Conservation (phyloP, 2,797 vertebrate genomes). For the Huso huso region DNA sequence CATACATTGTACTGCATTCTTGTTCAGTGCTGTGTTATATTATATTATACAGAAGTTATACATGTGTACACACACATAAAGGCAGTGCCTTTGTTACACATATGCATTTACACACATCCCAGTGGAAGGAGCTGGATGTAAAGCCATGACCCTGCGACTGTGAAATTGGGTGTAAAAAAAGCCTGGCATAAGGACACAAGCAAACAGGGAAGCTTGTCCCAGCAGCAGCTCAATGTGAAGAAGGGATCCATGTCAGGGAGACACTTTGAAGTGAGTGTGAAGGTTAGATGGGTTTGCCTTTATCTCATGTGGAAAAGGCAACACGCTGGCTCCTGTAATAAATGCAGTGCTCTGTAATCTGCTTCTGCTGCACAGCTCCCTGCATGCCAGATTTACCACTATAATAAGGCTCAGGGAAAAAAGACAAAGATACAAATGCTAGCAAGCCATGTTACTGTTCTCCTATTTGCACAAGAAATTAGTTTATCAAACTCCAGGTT, state of each 20-base stretch:
- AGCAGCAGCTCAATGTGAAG: neutral
- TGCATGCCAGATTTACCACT: neutral
- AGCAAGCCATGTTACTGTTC: neutral
- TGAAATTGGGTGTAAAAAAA: neutral
- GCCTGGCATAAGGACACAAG: neutral
- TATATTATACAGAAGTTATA: too few species aligned
- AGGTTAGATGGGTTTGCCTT: constrained; percentile 1
- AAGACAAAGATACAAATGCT: neutral
- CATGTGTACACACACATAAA: too few species aligned
- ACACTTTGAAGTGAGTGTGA: constrained; percentile 2
- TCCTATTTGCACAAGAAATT: too few species aligned
- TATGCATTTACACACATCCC: too few species aligned
- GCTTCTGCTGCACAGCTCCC: neutral
- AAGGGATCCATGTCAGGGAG: neutral
- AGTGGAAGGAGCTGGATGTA: neutral
- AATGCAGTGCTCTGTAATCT: neutral
- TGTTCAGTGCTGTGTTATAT: too few species aligned
- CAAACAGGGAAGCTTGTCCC: neutral
- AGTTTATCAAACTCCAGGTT: too few species aligned
- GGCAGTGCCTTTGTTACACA: too few species aligned
- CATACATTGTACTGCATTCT: too few species aligned
- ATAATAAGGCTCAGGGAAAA: neutral
- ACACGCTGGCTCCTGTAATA: constrained; percentile 1
- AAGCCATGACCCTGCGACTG: neutral
- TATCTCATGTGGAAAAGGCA: constrained; percentile 1